Conservation (phyloP, 2,888 invertebrate genomes). For the Plagiodera versicolora region DNA sequence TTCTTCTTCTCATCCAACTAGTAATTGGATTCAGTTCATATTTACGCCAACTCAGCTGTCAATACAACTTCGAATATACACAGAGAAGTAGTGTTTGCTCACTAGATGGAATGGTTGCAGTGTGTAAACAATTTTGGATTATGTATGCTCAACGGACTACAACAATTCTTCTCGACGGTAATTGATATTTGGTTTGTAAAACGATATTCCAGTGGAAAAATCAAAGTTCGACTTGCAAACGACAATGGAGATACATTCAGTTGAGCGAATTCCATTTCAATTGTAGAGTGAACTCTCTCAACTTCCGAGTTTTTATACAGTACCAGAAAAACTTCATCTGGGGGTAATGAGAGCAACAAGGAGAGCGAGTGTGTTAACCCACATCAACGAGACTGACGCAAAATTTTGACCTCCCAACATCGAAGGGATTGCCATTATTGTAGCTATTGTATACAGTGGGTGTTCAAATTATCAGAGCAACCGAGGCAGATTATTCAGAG, state of each 20-base stretch:
- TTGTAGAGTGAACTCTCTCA: too few species aligned
- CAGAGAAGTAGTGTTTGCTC: background rate
- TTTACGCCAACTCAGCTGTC: background rate
- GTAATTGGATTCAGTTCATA: background rate
- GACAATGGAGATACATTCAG: background rate
- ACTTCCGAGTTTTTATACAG: too few species aligned
- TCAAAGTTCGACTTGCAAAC: background rate
- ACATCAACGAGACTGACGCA: too few species aligned
- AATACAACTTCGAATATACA: background rate
- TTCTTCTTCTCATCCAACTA: background rate
- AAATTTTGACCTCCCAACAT: too few species aligned
- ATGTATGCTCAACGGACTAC: background rate
- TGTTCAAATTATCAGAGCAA: too few species aligned
- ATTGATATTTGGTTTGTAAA: background rate
- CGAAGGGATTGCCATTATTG: too few species aligned
- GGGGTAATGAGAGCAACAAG: too few species aligned
- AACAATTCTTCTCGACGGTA: background rate
- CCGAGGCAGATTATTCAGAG: too few species aligned
- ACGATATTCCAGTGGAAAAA: background rate
- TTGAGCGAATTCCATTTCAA: background rate
- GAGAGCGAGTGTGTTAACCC: too few species aligned
- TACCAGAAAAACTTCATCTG: too few species aligned
- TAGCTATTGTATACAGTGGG: too few species aligned
- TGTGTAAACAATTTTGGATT: background rate
- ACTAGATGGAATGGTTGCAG: background rate